These are phyloP conservation scores for Pachydiplax longipennis DNA, from an alignment of 2,888 invertebrate species.

Conservation along the genomic window DNA sequence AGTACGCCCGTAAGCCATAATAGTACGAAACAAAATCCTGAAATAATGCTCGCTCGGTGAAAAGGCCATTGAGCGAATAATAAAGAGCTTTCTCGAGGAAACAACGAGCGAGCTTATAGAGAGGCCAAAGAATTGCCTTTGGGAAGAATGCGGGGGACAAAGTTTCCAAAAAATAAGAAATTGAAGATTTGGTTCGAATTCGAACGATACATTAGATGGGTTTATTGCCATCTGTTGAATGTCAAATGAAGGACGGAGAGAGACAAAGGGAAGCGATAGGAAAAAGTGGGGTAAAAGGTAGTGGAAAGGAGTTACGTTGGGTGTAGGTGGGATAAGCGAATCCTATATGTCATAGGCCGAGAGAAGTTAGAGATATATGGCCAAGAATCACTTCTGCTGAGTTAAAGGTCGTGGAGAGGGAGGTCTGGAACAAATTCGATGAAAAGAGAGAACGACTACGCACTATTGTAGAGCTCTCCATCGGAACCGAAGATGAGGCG, in stretches of 20 bases:
- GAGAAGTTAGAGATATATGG: not conserved
- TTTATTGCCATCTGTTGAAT: not conserved
- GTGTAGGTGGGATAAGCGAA: not conserved
- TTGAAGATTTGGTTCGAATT: not conserved
- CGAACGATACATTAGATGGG: not conserved
- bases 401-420: not conserved
- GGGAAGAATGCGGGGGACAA: not conserved
- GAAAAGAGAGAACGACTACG: not conserved
- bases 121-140: not conserved
- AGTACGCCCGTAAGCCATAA: not conserved
- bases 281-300: not conserved
- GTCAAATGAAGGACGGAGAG: not conserved
- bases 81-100: not conserved
- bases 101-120: not conserved
- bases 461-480: not conserved
- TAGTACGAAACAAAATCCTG: not conserved
- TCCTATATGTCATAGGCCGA: slow-evolving; percentile 14
- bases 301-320: not conserved
- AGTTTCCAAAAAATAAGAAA: not conserved
- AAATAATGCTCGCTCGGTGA: not conserved
- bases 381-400: not conserved
- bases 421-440: not conserved
- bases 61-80: not conserved
- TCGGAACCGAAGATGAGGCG: not conserved
- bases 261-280: not conserved